A percentile compares a stretch with the other conserved stretches of the same genome.
Conservation (phyloP, 2,888 invertebrate genomes). For the Auanema freiburgensis region DNA sequence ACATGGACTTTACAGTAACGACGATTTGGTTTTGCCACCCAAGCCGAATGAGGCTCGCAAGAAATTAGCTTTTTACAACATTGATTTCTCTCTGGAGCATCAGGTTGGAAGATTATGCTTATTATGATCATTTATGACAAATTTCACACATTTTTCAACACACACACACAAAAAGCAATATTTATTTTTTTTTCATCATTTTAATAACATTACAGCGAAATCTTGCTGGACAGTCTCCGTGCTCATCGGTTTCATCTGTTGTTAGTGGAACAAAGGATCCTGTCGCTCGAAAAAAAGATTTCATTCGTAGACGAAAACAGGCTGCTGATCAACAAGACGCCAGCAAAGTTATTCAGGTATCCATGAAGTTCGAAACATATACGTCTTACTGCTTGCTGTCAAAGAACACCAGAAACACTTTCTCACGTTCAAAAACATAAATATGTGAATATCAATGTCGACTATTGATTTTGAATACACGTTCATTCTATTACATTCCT, state of each 20-base stretch:
- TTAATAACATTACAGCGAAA: conserved; percentile 29
- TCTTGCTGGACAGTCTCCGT: conserved; percentile 58
- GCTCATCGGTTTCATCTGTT: conserved; percentile 56
- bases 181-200: conserved; percentile 6
- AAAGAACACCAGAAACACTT: too few relatives aligned
- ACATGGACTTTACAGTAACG: conserved; percentile 71
- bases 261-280: conserved; percentile 73
- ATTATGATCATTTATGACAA: conserved; percentile 7
- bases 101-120: conserved; percentile 74
- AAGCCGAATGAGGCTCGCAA: conserved; percentile 80
- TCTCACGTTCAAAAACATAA: not conserved
- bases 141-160: not conserved
- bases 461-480: not conserved
- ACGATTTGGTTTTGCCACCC: conserved; percentile 91
- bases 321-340: conserved; percentile 78
- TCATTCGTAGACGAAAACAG: conserved; percentile 77
- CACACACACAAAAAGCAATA: conserved; percentile 7
- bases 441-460: conserved; percentile 7
- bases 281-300: conserved; percentile 84
- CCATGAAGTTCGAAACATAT: not conserved
- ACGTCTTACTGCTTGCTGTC: not conserved
- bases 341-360: conserved; percentile 54
- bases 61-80: conserved; percentile 82
- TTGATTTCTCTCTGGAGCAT: conserved; percentile 95
- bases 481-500: not conserved